These are phyloP conservation scores for Trichacis sp. DNA, from an alignment of 2,888 invertebrate species.

Conservation along the genomic window DNA sequence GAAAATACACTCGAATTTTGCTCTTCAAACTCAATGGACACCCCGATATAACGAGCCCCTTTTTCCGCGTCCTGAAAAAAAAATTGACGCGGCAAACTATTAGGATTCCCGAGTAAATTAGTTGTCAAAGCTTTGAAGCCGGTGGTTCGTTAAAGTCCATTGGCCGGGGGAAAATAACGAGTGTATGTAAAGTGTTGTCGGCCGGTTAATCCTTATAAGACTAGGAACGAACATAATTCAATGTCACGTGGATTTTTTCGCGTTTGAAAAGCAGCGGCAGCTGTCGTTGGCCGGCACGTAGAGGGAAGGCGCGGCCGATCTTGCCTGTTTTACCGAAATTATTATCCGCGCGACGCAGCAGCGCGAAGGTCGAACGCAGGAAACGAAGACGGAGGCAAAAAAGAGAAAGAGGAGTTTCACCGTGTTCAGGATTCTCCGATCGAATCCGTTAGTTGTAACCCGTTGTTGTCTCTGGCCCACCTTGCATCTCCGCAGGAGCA, in stretches of 20 bases:
- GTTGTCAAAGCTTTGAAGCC: constrained; percentile 5
- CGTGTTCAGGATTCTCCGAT: background rate
- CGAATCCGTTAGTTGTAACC: constrained; percentile 5
- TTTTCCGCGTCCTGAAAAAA: background rate
- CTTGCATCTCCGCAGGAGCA: background rate
- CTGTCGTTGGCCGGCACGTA: background rate
- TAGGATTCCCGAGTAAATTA: constrained; percentile 1
- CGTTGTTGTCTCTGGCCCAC: constrained; percentile 1
- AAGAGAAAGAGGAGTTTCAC: background rate
- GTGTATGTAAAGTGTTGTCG: constrained; percentile 7
- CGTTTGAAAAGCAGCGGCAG: constrained; percentile 6
- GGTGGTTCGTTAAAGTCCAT: constrained; percentile 5
- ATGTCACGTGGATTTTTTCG: constrained; percentile 32
- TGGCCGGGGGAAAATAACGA: constrained; percentile 2
- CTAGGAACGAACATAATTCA: constrained; percentile 33
- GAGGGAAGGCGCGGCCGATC: constrained; percentile 43
- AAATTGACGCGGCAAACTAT: background rate
- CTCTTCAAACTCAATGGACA: too few relatives aligned
- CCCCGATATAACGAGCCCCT: too few relatives aligned
- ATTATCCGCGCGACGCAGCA: constrained; percentile 40
- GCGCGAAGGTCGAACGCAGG: background rate
- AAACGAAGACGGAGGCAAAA: background rate
- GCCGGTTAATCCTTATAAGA: constrained; percentile 27
- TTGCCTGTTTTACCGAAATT: constrained; percentile 38
- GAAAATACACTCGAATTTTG: too few relatives aligned